Conservation (phyloP, 1,140 invertebrate species). For the Drosophila ficusphila region DNA sequence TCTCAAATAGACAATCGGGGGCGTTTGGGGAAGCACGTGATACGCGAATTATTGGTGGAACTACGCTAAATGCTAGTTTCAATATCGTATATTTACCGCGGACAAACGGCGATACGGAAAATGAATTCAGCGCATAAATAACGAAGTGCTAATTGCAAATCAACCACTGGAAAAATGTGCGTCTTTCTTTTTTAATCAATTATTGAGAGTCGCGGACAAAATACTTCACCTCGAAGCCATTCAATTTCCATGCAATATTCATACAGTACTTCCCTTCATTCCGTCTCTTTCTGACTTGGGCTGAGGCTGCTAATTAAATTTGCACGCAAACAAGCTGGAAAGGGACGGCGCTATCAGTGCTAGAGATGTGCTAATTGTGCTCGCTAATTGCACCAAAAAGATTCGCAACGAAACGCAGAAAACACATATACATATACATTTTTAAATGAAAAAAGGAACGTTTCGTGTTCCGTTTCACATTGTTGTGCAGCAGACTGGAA, state of each 20-base stretch:
- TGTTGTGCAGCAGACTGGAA: slow-evolving; percentile 72
- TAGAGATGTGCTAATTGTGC: slow-evolving; percentile 70
- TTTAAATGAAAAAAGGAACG: slow-evolving; percentile 27
- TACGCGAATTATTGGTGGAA: slow-evolving; percentile 14
- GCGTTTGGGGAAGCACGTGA: slow-evolving; percentile 34
- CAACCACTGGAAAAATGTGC: slow-evolving; percentile 43
- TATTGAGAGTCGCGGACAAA: slow-evolving; percentile 14
- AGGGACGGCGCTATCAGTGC: slow-evolving; percentile 18
- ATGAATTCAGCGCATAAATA: slow-evolving; percentile 57
- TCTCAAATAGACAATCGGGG: slow-evolving; percentile 7
- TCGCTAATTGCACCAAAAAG: slow-evolving; percentile 62
- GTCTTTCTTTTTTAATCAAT: slow-evolving; percentile 25
- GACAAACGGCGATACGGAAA: slow-evolving; percentile 39
- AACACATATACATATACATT: background rate
- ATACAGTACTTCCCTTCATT: slow-evolving; percentile 5
- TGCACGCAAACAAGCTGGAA: slow-evolving; percentile 36
- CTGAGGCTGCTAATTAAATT: slow-evolving; percentile 61
- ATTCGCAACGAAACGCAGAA: slow-evolving; percentile 42
- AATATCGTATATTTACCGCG: slow-evolving; percentile 19
- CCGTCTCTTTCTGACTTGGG: background rate
- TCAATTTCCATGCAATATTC: slow-evolving; percentile 24
- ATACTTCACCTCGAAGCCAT: slow-evolving; percentile 21
- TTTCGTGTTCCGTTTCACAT: slow-evolving; percentile 57
- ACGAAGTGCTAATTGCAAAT: slow-evolving; percentile 49
- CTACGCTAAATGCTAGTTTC: slow-evolving; percentile 19